These are phyloP conservation scores for Spilosoma lubricipeda DNA, from an alignment of 2,888 invertebrate species.

Conservation along the genomic window DNA sequence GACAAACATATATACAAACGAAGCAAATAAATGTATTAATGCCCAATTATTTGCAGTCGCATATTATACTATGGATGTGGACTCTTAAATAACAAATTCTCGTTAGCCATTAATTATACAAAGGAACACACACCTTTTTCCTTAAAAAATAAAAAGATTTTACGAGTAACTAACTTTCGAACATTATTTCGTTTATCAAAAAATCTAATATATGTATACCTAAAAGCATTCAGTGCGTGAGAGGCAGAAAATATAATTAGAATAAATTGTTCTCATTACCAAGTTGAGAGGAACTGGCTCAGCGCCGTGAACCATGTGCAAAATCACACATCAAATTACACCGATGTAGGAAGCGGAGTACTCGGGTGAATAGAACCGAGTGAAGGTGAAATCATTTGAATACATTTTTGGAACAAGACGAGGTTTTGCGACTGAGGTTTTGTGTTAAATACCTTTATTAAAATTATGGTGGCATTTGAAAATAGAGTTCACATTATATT, in stretches of 20 bases:
- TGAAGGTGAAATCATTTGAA: not conserved
- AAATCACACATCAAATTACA: constrained; percentile 57
- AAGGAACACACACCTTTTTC: too few relatives aligned
- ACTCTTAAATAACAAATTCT: too few relatives aligned
- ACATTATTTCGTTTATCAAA: constrained; percentile 10
- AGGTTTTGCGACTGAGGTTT: not conserved
- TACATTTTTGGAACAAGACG: not conserved
- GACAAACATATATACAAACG: too few relatives aligned
- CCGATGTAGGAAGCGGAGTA: constrained; percentile 42
- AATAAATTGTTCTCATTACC: constrained; percentile 66
- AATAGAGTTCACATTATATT: too few relatives aligned
- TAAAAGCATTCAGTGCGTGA: constrained; percentile 46
- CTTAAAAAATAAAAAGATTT: not conserved
- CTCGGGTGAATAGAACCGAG: not conserved
- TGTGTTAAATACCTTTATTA: not conserved
- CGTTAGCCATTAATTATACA: too few relatives aligned
- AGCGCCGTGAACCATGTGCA: constrained; percentile 48
- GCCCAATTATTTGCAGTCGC: too few relatives aligned
- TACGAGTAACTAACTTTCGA: not conserved
- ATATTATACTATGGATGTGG: too few relatives aligned
- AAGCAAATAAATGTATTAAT: not conserved
- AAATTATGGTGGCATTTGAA: not conserved
- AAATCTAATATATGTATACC: constrained; percentile 31
- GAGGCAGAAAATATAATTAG: constrained; percentile 57
- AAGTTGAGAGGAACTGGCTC: constrained; percentile 56